These are phyloP conservation scores for Fragum sueziense DNA, from an alignment of 2,888 invertebrate genomes.

Conservation along the genomic window DNA sequence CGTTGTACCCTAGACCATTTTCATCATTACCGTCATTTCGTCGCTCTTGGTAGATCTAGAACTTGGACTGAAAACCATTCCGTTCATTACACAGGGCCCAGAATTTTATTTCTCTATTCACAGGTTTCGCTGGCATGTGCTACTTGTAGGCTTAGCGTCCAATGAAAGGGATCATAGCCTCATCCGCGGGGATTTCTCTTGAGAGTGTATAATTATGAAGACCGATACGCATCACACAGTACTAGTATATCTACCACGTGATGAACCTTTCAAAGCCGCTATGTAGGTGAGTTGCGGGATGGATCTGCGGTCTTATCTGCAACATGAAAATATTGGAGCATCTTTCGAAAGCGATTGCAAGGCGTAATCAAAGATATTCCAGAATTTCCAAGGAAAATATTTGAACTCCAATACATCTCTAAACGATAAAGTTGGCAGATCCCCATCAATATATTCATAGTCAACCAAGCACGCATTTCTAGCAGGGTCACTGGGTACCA, in stretches of 20 bases:
- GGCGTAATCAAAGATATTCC: slow-evolving; percentile 23
- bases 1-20: slow-evolving; percentile 40
- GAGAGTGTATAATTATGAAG: slow-evolving; percentile 18
- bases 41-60: slow-evolving; percentile 24
- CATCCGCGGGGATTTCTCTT: slow-evolving; percentile 30
- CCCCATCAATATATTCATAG: slow-evolving; percentile 47
- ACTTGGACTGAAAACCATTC: slow-evolving; percentile 19
- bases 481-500: not conserved
- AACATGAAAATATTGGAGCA: slow-evolving; percentile 41
- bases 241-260: no score
- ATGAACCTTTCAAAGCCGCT: no score
- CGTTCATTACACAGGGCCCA: slow-evolving; percentile 34
- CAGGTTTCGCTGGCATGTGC: slow-evolving; percentile 34
- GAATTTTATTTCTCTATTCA: slow-evolving; percentile 36
- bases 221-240: no score
- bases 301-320: slow-evolving; percentile 26
- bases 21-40: slow-evolving; percentile 9
- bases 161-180: slow-evolving; percentile 35
- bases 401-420: slow-evolving; percentile 42
- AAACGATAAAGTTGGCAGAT: slow-evolving; percentile 24
- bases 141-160: slow-evolving; percentile 30
- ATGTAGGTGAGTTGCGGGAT: no score
- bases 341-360: slow-evolving; percentile 40
- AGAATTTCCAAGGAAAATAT: slow-evolving; percentile 24
- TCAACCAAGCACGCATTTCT: slow-evolving; percentile 33